Evolutionary conservation across 2,888 invertebrate species (phyloP), one percentile per base, ranked within the genome.

Genomic region (Erynnis tages): DNA sequence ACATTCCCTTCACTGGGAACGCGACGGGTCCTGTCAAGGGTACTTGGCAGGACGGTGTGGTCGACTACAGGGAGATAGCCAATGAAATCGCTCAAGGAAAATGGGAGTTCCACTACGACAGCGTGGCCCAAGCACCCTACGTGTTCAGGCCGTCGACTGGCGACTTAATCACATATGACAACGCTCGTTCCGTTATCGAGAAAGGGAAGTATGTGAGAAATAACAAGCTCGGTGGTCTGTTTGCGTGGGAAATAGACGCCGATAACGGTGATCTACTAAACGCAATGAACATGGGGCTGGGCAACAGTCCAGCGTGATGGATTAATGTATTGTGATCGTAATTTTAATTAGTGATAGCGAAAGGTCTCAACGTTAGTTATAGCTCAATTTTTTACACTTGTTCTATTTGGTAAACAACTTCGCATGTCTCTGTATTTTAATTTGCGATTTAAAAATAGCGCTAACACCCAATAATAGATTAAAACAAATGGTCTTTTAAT

Each of bases 41-140:
- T 1, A 84, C 88, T 0, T 89, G 89, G 89, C 89, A 89, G 54
- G 89, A 89, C 3, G 89, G 89, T 6, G 89, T 89, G 0, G 88
- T 89, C 0, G 89, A 89, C 56, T 89, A 89, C 54, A 80, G 89
- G 57, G 86, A 86, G 48, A 84, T 89, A 1, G 88, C 86, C 0
- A 82, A 70, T 1, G 88, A 82, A 47, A 80, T 89, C 4, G 82
- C 86, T 6, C 67, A 71, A 52, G 84, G 84, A 0, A 78, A 85
- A 58, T 89, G 88, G 88, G 82, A 88, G 55, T 89, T 88, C 58
- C 78, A 78, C 30, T 89, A 88, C 16, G 89, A 89, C 40, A 82
- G 73, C 8, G 79, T 84, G 1, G 89, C 89, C 1, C 82, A 89
- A 57, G 89, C 88, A 0, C 84, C 89, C 0, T 89, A 86, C 54